Conservation (phyloP, 2,888 invertebrate species). For the Biston stratarius region DNA sequence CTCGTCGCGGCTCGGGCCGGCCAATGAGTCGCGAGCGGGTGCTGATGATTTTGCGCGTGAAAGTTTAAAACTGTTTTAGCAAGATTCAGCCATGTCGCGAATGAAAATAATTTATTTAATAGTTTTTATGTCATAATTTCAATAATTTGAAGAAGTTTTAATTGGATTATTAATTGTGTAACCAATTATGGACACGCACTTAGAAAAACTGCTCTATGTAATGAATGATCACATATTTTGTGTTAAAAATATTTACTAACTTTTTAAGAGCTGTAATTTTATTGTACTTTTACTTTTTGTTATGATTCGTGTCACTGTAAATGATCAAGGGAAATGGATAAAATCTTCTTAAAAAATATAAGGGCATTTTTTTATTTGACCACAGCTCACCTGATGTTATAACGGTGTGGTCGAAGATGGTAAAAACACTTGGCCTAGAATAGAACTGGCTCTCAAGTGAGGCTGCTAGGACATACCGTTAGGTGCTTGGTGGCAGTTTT, state of each 20-base stretch:
- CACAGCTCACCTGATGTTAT: too few species aligned
- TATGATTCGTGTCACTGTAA: not conserved
- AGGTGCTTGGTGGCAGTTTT: too few species aligned
- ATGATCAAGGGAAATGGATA: not conserved
- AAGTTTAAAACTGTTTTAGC: conserved; percentile 61
- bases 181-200: conserved; percentile 18
- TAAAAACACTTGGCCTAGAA: too few species aligned
- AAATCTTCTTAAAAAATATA: too few species aligned
- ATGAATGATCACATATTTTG: not conserved
- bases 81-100: conserved; percentile 38
- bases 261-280: not conserved
- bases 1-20: conserved; percentile 35
- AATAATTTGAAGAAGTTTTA: conserved; percentile 43
- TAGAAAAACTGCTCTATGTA: conserved; percentile 14
- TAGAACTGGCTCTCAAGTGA: too few species aligned
- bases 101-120: conserved; percentile 56
- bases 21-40: conserved; percentile 60
- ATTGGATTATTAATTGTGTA: conserved; percentile 54
- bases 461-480: too few species aligned
- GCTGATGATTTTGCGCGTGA: conserved; percentile 66
- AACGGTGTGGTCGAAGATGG: too few species aligned
- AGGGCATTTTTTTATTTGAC: too few species aligned
- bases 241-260: not conserved
- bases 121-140: conserved; percentile 48
- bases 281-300: not conserved